Conservation (phyloP, 1,140 invertebrate species). For the Xylocopa sonorina region DNA sequence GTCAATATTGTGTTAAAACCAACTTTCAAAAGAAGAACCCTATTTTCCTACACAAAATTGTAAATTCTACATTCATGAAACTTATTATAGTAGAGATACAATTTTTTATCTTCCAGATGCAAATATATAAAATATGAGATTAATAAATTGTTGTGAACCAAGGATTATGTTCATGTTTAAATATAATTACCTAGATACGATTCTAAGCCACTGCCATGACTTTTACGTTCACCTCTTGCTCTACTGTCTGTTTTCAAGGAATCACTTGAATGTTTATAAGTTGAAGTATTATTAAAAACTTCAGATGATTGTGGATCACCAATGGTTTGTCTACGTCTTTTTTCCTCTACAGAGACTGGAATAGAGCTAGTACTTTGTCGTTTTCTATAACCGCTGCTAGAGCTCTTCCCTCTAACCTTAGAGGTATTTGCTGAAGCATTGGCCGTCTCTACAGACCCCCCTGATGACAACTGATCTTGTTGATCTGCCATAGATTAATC, state of each 20-base stretch:
- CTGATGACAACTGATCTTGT: slow-evolving; percentile 82
- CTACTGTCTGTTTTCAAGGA: slow-evolving; percentile 73
- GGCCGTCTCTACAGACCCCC: slow-evolving; percentile 83
- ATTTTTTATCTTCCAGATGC: no score
- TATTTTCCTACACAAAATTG: no score
- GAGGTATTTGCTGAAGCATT: slow-evolving; percentile 82
- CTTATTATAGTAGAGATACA: no score
- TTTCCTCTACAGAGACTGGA: slow-evolving; percentile 75
- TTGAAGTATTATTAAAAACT: slow-evolving; percentile 64
- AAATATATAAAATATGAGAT: not conserved
- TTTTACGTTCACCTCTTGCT: slow-evolving; percentile 74
- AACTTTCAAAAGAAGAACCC: no score
- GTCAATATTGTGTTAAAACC: no score
- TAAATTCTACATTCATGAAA: no score
- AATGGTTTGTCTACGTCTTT: slow-evolving; percentile 76
- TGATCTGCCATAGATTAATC: slow-evolving; percentile 83
- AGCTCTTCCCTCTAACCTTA: slow-evolving; percentile 78
- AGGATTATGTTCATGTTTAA: not conserved
- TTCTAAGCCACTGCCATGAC: slow-evolving; percentile 79
- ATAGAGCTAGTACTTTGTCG: slow-evolving; percentile 77
- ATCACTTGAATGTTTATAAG: slow-evolving; percentile 68
- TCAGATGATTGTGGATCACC: slow-evolving; percentile 69
- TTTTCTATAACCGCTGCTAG: slow-evolving; percentile 77
- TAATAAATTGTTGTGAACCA: slow-evolving; percentile 5
- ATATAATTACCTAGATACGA: slow-evolving; percentile 73